phyloP scores from a whole-genome alignment of 2,113 vertebrate genomes.

The Tetrax tetrax region DNA sequence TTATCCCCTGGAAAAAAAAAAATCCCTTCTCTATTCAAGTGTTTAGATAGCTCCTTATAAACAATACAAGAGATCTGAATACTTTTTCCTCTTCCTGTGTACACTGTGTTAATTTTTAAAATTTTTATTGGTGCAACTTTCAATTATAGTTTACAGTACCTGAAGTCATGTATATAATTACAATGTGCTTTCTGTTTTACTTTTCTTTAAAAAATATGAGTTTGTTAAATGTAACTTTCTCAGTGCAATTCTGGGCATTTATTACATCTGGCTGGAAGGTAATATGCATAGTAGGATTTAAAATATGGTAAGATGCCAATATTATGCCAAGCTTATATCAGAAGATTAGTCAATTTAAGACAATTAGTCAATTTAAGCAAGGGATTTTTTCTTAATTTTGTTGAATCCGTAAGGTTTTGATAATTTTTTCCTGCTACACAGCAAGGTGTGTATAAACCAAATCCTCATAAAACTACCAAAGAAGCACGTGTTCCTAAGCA shows the following conservation, averaged over 20 bases:
- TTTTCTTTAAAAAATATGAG: background rate
- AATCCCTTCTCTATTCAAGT: slow-evolving; percentile 50
- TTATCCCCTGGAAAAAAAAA: slow-evolving; percentile 48
- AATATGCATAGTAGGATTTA: slow-evolving; percentile 16
- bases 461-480: slow-evolving; percentile 23
- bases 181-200: slow-evolving; percentile 43
- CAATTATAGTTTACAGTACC: slow-evolving; percentile 64
- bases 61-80: slow-evolving; percentile 77
- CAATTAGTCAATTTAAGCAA: background rate
- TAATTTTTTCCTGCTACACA: background rate
- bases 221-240: slow-evolving; percentile 34
- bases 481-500: background rate
- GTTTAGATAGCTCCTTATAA: slow-evolving; percentile 87
- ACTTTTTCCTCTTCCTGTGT: slow-evolving; percentile 74
- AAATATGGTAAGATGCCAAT: background rate
- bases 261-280: background rate
- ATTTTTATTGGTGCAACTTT: slow-evolving; percentile 70
- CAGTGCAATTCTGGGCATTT: slow-evolving; percentile 1
- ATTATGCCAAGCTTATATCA: slow-evolving; percentile 16
- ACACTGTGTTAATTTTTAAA: slow-evolving; percentile 70
- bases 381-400: slow-evolving; percentile 1
- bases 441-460: background rate
- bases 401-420: background rate
- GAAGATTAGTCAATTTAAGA: background rate
- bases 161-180: slow-evolving; percentile 61